Percentiles rank a stretch among this genome's conserved stretches.
Evolutionary conservation across 2,888 invertebrate species (phyloP).

Genomic region (Pollenia amentaria): DNA sequence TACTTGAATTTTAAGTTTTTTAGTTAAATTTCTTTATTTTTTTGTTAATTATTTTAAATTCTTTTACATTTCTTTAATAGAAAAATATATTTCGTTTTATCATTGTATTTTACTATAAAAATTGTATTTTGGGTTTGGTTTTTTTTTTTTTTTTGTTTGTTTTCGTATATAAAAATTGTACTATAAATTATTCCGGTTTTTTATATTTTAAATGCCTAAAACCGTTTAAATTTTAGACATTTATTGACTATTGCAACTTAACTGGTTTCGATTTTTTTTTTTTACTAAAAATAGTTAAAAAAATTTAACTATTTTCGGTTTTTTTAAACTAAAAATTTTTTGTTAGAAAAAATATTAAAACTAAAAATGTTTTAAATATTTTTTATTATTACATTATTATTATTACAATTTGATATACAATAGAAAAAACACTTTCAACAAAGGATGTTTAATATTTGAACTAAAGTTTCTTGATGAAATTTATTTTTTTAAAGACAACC

Average conservation of each 20-base stretch:
- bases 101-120: constrained; percentile 75
- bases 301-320: constrained; percentile 59
- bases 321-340: constrained; percentile 40
- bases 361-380: constrained; percentile 60
- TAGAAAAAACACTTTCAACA: constrained; percentile 63
- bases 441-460: constrained; percentile 71
- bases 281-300: constrained; percentile 58
- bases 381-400: constrained; percentile 54
- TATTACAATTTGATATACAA: constrained; percentile 55
- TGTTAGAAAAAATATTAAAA: constrained; percentile 47
- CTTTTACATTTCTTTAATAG: constrained; percentile 79
- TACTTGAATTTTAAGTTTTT: constrained; percentile 40
- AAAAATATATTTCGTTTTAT: constrained; percentile 82
- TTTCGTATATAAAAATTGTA: constrained; percentile 81
- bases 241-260: constrained; percentile 84
- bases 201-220: constrained; percentile 65
- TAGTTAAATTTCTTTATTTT: constrained; percentile 59
- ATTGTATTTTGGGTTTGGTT: constrained; percentile 64
- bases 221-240: constrained; percentile 69
- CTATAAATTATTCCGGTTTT: constrained; percentile 85
- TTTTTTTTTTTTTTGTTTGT: constrained; percentile 72
- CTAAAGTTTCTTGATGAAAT: constrained; percentile 43
- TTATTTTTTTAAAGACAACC: constrained; percentile 67
- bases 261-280: constrained; percentile 78
- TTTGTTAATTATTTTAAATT: constrained; percentile 69